phyloP scores from a whole-genome alignment of 2,113 vertebrate species.

The Probosciger aterrimus region DNA sequence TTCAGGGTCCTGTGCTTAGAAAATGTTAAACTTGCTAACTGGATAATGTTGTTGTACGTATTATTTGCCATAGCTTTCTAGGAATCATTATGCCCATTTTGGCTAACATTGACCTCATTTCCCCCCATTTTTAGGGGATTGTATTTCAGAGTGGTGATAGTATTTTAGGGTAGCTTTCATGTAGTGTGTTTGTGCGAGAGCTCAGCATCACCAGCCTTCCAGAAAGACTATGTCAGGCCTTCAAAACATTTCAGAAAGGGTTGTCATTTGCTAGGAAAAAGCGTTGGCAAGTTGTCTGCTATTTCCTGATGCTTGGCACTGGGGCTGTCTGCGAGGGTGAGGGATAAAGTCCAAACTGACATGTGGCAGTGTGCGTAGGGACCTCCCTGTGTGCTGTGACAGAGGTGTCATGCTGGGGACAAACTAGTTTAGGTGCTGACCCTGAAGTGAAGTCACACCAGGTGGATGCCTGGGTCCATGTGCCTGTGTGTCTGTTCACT shows the following conservation, averaged over 20 bases:
- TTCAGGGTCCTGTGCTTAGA: background rate
- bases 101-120: background rate
- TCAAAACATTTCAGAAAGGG: slow-evolving; percentile 55
- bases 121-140: background rate
- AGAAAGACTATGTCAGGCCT: slow-evolving; percentile 24
- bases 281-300: slow-evolving; percentile 4
- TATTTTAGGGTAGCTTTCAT: slow-evolving; percentile 10
- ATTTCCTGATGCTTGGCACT: slow-evolving; percentile 16
- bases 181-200: background rate
- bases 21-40: background rate
- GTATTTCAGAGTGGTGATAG: background rate
- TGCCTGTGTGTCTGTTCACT: background rate
- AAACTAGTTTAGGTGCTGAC: background rate
- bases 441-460: background rate
- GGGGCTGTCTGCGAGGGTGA: slow-evolving; percentile 2
- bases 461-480: background rate
- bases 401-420: background rate
- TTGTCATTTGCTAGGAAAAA: slow-evolving; percentile 54
- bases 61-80: background rate
- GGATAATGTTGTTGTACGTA: background rate
- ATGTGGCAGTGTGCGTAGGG: background rate
- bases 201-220: background rate
- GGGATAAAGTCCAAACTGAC: slow-evolving; percentile 29
- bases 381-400: slow-evolving; percentile 4
- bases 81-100: background rate